Percentiles rank a stretch among this genome's conserved stretches.
Evolutionary conservation across 2,797 vertebrate genomes (phyloP).

Genomic region (Epinephelus awoara): DNA sequence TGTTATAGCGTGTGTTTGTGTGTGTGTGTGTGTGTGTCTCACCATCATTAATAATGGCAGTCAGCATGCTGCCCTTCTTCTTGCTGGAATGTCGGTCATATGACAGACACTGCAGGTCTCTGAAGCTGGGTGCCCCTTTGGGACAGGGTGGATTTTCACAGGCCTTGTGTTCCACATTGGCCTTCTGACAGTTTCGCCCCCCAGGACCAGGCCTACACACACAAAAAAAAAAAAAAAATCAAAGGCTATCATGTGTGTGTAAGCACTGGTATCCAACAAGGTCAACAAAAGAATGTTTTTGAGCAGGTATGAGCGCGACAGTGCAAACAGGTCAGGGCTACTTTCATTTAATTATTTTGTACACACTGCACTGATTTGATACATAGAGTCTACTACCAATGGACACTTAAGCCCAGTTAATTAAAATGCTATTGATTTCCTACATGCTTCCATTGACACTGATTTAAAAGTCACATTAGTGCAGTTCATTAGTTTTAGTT

Average conservation of each 20-base stretch:
- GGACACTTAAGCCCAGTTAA: background rate
- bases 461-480: background rate
- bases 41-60: slow-evolving; percentile 93
- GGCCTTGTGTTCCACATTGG: slow-evolving; percentile 94
- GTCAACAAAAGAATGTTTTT: background rate
- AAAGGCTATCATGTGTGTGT: too few relatives aligned
- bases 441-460: background rate
- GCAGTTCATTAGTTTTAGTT: background rate
- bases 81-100: slow-evolving; percentile 89
- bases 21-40: slow-evolving; percentile 37
- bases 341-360: background rate
- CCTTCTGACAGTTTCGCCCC: slow-evolving; percentile 89
- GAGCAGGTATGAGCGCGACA: background rate
- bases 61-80: slow-evolving; percentile 89
- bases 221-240: background rate
- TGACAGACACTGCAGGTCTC: slow-evolving; percentile 96
- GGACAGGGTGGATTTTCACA: slow-evolving; percentile 93
- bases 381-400: background rate
- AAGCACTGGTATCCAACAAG: background rate
- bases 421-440: background rate
- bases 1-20: too few relatives aligned
- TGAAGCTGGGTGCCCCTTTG: slow-evolving; percentile 92
- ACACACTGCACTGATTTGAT: background rate
- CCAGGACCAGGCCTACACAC: slow-evolving; percentile 90
- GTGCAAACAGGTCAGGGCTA: background rate